Evolutionary conservation across 23 tunicate genomes (phyloP).

Genomic region (Ascidia mentula): DNA sequence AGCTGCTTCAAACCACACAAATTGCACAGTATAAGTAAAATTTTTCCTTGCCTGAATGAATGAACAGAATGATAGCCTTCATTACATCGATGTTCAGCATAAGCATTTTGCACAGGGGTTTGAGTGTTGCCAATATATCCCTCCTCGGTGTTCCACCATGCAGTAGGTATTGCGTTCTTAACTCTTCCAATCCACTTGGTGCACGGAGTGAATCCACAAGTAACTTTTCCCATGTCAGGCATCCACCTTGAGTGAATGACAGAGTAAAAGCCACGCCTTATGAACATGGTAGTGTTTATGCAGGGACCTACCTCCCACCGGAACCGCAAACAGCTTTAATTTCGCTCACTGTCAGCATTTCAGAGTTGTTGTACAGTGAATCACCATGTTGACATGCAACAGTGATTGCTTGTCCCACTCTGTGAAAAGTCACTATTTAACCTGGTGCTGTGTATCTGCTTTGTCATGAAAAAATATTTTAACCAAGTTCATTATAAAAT

Average conservation of each 20-base stretch:
- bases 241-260: constrained; percentile 36
- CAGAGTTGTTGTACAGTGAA: constrained; percentile 11
- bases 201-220: constrained; percentile 41
- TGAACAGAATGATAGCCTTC: constrained; percentile 28
- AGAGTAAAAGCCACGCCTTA: too few species aligned
- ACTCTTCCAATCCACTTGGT: constrained; percentile 15
- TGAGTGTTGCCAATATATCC: background rate
- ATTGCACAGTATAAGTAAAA: too few species aligned
- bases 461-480: too few species aligned
- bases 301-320: constrained; percentile 41
- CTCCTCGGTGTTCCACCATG: constrained; percentile 22
- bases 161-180: constrained; percentile 14
- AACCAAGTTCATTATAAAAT: too few species aligned
- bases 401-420: constrained; percentile 44
- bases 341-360: background rate
- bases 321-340: constrained; percentile 28
- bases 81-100: constrained; percentile 31
- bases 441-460: background rate
- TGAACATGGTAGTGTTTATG: too few species aligned
- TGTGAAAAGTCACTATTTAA: background rate
- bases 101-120: constrained; percentile 27
- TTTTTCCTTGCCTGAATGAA: constrained; percentile 55
- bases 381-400: constrained; percentile 39
- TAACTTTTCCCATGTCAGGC: constrained; percentile 22
- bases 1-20: too few species aligned